Conservation (phyloP, 2,888 invertebrate species). For the Xestia c-nigrum region DNA sequence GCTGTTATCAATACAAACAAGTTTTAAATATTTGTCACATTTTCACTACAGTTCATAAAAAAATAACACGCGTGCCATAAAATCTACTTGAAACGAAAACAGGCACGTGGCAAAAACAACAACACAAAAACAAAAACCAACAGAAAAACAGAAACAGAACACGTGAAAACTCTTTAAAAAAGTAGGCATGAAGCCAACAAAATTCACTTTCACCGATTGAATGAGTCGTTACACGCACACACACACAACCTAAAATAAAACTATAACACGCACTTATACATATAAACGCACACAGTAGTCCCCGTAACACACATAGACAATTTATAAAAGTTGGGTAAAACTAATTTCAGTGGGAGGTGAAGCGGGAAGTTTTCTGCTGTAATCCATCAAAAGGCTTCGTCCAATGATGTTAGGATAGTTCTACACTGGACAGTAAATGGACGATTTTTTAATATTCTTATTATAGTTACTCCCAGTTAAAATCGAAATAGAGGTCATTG, state of each 20-base stretch:
- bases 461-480: neutral
- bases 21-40: neutral
- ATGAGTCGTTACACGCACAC: slow-evolving; percentile 6
- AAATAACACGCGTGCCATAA: neutral
- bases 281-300: neutral
- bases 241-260: neutral
- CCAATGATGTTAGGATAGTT: slow-evolving; percentile 38
- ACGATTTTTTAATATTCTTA: neutral
- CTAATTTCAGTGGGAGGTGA: slow-evolving; percentile 72
- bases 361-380: slow-evolving; percentile 66
- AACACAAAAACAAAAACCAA: neutral
- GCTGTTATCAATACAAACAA: too few relatives aligned
- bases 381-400: slow-evolving; percentile 75
- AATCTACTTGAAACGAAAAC: neutral
- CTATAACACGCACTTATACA: neutral
- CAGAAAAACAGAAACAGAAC: neutral
- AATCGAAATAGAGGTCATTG: too few relatives aligned
- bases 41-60: neutral
- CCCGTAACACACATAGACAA: slow-evolving; percentile 16
- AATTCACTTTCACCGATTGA: slow-evolving; percentile 10
- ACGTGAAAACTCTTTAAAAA: neutral
- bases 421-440: slow-evolving; percentile 14
- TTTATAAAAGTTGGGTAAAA: slow-evolving; percentile 69
- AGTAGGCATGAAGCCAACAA: neutral
- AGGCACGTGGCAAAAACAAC: neutral